Conservation (phyloP, 1,140 invertebrate species). For the Araneus ventricosus region DNA sequence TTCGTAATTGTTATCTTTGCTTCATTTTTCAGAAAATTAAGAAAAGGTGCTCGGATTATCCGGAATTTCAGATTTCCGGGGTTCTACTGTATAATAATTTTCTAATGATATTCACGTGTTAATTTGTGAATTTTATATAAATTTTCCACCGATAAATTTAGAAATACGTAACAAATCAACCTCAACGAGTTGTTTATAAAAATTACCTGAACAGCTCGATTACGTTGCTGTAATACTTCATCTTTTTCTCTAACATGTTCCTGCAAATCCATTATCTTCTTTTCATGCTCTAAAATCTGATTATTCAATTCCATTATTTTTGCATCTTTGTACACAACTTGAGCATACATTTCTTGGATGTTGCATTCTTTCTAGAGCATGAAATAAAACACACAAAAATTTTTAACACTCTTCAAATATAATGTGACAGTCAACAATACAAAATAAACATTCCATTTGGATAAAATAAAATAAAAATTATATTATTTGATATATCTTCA, state of each 20-base stretch:
- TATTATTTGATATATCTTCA: too few species aligned
- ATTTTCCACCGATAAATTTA: too few species aligned
- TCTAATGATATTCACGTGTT: too few species aligned
- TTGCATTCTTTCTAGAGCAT: conserved; percentile 77
- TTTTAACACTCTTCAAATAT: background rate
- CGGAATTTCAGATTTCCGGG: too few species aligned
- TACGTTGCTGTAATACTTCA: conserved; percentile 90
- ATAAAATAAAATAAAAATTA: background rate
- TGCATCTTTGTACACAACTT: conserved; percentile 82
- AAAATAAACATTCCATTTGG: background rate
- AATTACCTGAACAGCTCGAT: conserved; percentile 84
- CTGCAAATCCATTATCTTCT: conserved; percentile 82
- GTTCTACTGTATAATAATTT: too few species aligned
- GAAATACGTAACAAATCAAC: too few species aligned
- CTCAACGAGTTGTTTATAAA: too few species aligned
- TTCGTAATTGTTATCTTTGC: too few species aligned
- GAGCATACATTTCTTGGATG: conserved; percentile 81
- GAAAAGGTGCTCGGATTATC: too few species aligned
- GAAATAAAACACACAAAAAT: background rate
- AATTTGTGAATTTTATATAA: too few species aligned
- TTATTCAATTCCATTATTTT: conserved; percentile 82
- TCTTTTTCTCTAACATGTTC: conserved; percentile 92
- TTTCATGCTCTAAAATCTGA: conserved; percentile 81
- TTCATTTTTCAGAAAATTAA: too few species aligned
- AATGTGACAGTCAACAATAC: background rate